Evolutionary conservation across 2,113 vertebrate species (phyloP).

Genomic region (Halcyon malimbica): DNA sequence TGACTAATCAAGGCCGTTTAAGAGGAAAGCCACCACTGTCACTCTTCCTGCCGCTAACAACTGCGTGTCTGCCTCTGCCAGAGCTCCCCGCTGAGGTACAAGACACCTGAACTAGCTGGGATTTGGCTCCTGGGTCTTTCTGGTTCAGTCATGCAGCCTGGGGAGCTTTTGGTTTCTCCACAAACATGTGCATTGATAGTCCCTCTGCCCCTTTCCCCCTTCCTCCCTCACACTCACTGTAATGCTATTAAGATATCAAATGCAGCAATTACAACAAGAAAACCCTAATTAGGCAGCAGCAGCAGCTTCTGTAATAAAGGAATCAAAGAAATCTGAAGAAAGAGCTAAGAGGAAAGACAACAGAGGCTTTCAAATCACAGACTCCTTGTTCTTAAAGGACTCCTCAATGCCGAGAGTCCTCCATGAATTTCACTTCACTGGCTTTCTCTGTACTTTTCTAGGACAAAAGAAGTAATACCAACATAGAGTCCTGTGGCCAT

Average conservation of each 20-base stretch:
- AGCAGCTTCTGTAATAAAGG: conserved; percentile 61
- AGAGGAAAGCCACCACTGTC: background rate
- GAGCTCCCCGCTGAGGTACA: background rate
- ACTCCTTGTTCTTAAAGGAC: conserved; percentile 66
- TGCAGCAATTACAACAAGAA: conserved; percentile 70
- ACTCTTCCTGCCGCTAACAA: background rate
- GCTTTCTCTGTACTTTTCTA: conserved; percentile 38
- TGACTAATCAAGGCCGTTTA: background rate
- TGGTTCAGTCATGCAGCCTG: background rate
- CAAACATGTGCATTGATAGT: conserved; percentile 31
- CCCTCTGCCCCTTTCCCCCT: conserved; percentile 51
- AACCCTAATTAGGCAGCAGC: conserved; percentile 75
- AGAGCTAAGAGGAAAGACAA: conserved; percentile 27
- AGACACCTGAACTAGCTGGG: background rate
- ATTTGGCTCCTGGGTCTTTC: background rate
- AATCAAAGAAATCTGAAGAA: conserved; percentile 62
- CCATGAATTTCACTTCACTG: conserved; percentile 1
- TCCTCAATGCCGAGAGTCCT: background rate
- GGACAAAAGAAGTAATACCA: conserved; percentile 54
- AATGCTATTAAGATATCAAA: conserved; percentile 79
- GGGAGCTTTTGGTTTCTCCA: conserved; percentile 1
- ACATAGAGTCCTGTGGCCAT: conserved; percentile 71
- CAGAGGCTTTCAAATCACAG: conserved; percentile 39
- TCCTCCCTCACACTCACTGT: conserved; percentile 25
- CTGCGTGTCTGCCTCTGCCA: background rate